Evolutionary conservation across 1,140 invertebrate species (phyloP).

Genomic region (Ephestia elutella): DNA sequence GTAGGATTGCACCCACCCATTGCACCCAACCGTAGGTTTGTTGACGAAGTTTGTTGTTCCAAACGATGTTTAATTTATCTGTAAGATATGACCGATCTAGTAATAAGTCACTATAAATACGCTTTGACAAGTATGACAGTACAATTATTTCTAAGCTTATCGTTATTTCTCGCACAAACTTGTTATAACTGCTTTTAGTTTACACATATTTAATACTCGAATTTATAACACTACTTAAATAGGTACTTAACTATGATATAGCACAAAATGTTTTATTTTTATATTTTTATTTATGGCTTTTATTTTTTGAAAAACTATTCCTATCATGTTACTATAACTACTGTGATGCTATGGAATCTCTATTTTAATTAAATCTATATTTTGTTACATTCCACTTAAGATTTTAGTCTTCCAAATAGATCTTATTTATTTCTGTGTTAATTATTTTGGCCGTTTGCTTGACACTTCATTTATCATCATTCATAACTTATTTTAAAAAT

Average conservation of each 20-base stretch:
- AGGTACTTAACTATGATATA: neutral
- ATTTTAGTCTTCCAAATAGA: slow-evolving; percentile 33
- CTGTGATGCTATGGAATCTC: slow-evolving; percentile 21
- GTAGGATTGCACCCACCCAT: too few relatives aligned
- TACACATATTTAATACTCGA: neutral
- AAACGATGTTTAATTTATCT: neutral
- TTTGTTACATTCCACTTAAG: slow-evolving; percentile 27
- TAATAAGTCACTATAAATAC: slow-evolving; percentile 28
- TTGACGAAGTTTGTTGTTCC: slow-evolving; percentile 4
- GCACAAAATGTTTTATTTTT: slow-evolving; percentile 2
- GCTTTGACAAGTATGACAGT: slow-evolving; percentile 28
- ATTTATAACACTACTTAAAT: neutral
- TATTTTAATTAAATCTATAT: slow-evolving; percentile 14
- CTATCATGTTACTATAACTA: neutral
- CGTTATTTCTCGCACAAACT: slow-evolving; percentile 24
- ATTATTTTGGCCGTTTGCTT: neutral
- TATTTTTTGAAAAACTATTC: neutral
- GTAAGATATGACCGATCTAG: slow-evolving; percentile 16
- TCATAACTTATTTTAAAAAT: too few relatives aligned
- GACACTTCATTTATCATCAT: neutral
- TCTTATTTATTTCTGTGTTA: slow-evolving; percentile 17
- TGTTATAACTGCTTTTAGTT: slow-evolving; percentile 12
- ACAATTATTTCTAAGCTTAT: slow-evolving; percentile 36
- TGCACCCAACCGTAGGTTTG: too few relatives aligned
- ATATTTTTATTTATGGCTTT: neutral